Evolutionary conservation across 2,113 vertebrate genomes (phyloP), one percentile per base, ranked within the genome.

Genomic region (Vireo altiloquus): DNA sequence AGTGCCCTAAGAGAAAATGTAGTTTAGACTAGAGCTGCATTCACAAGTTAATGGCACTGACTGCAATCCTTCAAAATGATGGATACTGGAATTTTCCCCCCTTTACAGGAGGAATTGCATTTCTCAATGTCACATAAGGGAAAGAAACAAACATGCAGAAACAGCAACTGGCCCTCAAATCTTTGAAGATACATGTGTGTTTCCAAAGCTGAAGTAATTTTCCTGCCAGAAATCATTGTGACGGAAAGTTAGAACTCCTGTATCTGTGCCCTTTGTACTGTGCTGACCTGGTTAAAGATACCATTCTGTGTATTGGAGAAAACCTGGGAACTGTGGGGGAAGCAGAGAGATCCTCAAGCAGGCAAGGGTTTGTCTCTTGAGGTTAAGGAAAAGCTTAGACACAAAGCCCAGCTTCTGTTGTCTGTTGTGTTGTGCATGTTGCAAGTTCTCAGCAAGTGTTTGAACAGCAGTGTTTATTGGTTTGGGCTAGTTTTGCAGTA

Each of bases 21-120:
- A 90, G 82, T 94, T 96, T 86, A 88, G 84, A 52, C 57, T 88
- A 30, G 54, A 83, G 61, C 78, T 88, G 83, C 74, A 88, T 82
- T 91, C 84, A 83, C 37, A 85, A 79, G 69, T 53, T 91, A 87
- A 95, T 82, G 94, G 65, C 54, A 76, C 39, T 91, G 71, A 68
- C 71, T 91, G 92, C 57, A 93, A 92, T 95, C 92, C 85, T 94
- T 96, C 93, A 96, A 91, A 92, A 94, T 96, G 93, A 94, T 92
- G 84, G 88, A 97, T 96, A 90, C 23, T 82, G 90, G 91, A 94
- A 96, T 94, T 93, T 87, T 7, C 25, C 66, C 57, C 54, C 27
- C 46, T 89, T 83, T 85, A 61, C 57, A 86, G 79, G 77, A 87
- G 82, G 63, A 95, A 89, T 84, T 15, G 3, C 90, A 96, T 96